phyloP scores from a whole-genome alignment of 92 coral and sea anemone genomes.

The Blastomussa wellsi region DNA sequence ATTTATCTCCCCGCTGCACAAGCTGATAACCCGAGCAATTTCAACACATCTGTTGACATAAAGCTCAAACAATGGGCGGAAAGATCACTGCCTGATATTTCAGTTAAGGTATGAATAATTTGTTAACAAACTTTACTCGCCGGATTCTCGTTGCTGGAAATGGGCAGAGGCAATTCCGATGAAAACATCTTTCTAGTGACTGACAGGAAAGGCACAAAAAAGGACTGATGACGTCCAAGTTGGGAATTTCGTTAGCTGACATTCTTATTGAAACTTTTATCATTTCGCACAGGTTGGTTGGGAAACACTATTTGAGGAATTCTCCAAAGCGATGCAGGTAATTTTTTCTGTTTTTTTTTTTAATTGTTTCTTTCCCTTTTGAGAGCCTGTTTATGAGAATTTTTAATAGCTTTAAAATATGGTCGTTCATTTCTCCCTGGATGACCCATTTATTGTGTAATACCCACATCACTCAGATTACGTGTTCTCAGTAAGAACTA shows the following conservation, averaged over 20 bases:
- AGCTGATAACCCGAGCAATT: constrained; percentile 79
- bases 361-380: background rate
- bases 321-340: constrained; percentile 94
- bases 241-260: background rate
- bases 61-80: constrained; percentile 98
- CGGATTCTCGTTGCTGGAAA: background rate
- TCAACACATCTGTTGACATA: constrained; percentile 92
- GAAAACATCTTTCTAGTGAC: background rate
- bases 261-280: background rate
- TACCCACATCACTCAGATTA: too few relatives aligned
- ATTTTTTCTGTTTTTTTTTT: background rate
- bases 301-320: constrained; percentile 90
- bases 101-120: constrained; percentile 75
- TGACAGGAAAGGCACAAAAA: background rate
- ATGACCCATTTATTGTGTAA: background rate
- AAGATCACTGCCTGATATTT: constrained; percentile 74
- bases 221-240: background rate
- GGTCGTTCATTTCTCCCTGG: background rate
- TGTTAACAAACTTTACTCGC: background rate
- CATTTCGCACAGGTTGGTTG: constrained; percentile 81
- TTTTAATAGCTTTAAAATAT: background rate
- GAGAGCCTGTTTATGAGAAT: background rate
- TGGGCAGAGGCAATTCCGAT: background rate
- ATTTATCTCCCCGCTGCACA: constrained; percentile 96
- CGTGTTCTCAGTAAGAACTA: too few relatives aligned